A percentile compares a stretch with the other conserved stretches of the same genome.
Conservation (phyloP, 2,888 invertebrate genomes). For the Lithophane ornitopus region DNA sequence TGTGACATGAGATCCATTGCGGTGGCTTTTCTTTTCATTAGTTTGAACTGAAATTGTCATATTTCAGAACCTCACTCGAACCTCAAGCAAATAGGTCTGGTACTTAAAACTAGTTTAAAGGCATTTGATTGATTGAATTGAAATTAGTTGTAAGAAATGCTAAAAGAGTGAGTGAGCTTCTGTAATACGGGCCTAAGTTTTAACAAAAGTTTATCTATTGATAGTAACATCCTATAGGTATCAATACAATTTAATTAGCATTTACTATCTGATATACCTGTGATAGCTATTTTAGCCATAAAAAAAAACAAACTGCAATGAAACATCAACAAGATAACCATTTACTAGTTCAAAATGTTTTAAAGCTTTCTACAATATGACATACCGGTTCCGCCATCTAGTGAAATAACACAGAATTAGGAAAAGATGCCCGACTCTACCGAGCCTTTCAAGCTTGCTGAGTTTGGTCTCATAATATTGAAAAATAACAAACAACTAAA, state of each 20-base stretch:
- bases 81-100: background rate
- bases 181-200: background rate
- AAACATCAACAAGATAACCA: constrained; percentile 35
- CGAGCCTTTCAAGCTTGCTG: background rate
- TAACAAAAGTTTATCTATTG: background rate
- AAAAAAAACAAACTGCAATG: constrained; percentile 28
- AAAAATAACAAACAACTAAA: background rate
- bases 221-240: background rate
- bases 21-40: background rate
- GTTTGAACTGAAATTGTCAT: background rate
- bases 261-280: background rate
- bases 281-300: constrained; percentile 12
- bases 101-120: background rate
- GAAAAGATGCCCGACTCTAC: constrained; percentile 29
- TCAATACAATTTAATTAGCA: too few species aligned
- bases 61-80: background rate
- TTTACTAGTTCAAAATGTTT: background rate
- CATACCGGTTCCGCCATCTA: constrained; percentile 57
- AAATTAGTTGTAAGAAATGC: background rate
- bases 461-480: background rate
- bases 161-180: background rate
- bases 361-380: constrained; percentile 2
- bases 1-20: background rate
- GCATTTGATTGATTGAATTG: background rate
- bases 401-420: background rate